A percentile compares a stretch with the other conserved stretches of the same genome.
Conservation (phyloP, 2,888 invertebrate species). For the Deladenus siricidicola region DNA sequence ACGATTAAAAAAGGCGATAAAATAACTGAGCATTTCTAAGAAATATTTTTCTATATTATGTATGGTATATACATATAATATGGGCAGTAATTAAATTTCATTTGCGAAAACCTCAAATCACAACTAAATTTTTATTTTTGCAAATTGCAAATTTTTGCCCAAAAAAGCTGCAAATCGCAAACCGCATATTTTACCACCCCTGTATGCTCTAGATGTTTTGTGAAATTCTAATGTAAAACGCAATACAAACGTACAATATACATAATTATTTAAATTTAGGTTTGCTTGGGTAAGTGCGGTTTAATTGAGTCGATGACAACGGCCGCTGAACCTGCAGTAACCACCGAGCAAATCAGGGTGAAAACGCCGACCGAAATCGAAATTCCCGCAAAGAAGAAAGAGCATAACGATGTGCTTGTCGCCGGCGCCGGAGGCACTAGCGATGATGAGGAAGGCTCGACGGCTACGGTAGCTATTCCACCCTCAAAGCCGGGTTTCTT, state of each 20-base stretch:
- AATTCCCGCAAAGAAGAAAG: background rate
- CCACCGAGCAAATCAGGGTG: background rate
- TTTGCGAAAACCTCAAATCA: too few species aligned
- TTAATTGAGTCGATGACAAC: constrained; percentile 5
- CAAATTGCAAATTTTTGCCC: background rate
- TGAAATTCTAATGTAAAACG: too few species aligned
- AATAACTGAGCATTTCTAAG: background rate
- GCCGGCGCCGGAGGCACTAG: background rate
- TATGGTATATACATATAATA: too few species aligned
- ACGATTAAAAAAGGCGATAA: background rate
- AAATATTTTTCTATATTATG: too few species aligned
- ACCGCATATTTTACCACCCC: background rate
- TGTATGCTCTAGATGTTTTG: background rate
- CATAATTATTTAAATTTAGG: constrained; percentile 12
- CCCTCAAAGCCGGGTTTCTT: constrained; percentile 7
- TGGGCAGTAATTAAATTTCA: too few species aligned
- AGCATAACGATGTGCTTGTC: background rate
- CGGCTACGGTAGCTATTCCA: background rate
- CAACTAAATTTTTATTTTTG: background rate
- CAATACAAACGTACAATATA: too few species aligned
- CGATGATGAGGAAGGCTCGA: too few species aligned
- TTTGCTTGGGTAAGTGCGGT: constrained; percentile 24
- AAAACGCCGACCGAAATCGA: background rate
- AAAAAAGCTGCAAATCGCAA: background rate
- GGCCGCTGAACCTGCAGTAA: background rate